Evolutionary conservation across 2,797 vertebrate species (phyloP), one percentile per base, ranked within the genome.

Genomic region (Parauchenoglanis punctatus): DNA sequence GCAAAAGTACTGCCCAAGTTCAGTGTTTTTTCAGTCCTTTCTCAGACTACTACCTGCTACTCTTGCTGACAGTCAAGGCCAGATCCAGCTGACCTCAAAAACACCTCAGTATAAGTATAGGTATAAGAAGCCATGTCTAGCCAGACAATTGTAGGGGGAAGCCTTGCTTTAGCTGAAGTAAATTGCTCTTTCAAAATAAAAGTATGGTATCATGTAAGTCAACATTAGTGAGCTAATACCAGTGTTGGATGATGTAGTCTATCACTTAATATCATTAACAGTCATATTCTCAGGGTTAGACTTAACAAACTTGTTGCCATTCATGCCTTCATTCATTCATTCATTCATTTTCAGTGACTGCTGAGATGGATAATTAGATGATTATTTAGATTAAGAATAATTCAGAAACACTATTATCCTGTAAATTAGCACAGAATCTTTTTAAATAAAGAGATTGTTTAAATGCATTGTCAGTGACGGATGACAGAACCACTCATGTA

Each of bases 21-120:
- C 75, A 77, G n/a, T 77, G 31, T 80, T 58, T 81, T 59, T 81
- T 40, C 20, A 40, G 56, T 61, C 63, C 6, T 15, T 44, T 56
- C 2, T 8, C 23, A 81, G 78, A 46, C 78, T 81, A 23, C 78
- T 63, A 81, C 77, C 77, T 61, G 58, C 35, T 7, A 61, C 58
- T 61, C 78, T 61, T 91, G 46, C 18, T 18, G 40, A 76, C 44
- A 63, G 67, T 80, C 61, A 67, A 73, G 67, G 68, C 52, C 83
- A 59, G 78, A 67, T 44, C 44, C 13, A 73, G 59, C 70, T 85
- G 28, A 83, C 7, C 52, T 80, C 54, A 82, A 63, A 82, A 82
- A 82, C 80, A 63, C 80, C 59, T 82, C 80, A 46, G 25, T 35
- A 40, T 59, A 65, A 86, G 58, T 63, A 72, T 59, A 58, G 10